phyloP scores from a whole-genome alignment of 2,113 vertebrate species.

The Ptychochromis oligacanthus region DNA sequence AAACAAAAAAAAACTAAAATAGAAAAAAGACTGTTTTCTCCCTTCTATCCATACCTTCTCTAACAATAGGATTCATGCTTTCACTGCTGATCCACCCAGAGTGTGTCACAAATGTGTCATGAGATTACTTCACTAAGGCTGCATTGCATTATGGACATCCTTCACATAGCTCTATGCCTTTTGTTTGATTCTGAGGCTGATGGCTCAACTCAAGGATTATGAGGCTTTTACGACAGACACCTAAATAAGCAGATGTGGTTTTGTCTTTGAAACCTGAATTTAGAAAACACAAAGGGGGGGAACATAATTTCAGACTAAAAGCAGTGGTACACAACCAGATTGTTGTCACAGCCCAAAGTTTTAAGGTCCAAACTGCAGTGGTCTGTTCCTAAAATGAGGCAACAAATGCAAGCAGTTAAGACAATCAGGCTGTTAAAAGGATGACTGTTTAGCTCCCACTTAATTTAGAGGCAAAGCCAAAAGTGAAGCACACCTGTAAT shows the following conservation, averaged over 20 bases:
- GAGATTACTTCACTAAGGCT: conserved; percentile 25
- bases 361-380: not conserved
- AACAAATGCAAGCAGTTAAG: not conserved
- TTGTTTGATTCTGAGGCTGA: conserved; percentile 24
- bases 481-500: not conserved
- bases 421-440: not conserved
- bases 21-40: not conserved
- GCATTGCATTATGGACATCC: conserved; percentile 8
- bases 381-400: not conserved
- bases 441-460: fast-evolving
- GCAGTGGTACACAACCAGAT: not conserved
- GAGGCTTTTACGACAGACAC: not conserved
- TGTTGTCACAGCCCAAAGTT: not conserved
- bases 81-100: conserved; percentile 9
- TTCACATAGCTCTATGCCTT: conserved; percentile 22
- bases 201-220: conserved; percentile 15
- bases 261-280: not conserved
- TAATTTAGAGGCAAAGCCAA: not conserved
- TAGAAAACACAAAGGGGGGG: not conserved
- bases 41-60: not conserved
- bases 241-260: not conserved
- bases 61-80: not conserved
- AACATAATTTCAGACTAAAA: not conserved
- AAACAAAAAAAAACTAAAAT: not conserved
- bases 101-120: conserved; percentile 42